A percentile compares a stretch with the other conserved stretches of the same genome.
Evolutionary conservation across 2,888 invertebrate genomes (phyloP).

Genomic region (Portevinia maculata): DNA sequence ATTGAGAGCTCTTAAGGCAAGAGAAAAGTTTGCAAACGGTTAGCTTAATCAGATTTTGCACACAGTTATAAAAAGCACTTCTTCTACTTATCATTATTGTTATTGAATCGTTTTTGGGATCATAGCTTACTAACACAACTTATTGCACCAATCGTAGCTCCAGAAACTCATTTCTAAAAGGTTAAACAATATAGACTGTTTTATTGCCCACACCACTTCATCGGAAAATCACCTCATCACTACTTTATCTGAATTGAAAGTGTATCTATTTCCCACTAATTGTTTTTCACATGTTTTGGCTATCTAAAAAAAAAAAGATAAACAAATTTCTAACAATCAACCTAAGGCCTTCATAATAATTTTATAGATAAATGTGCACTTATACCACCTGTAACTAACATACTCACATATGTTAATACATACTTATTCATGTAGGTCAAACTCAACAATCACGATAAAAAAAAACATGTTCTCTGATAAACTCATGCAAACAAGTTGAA

Average conservation of each 20-base stretch:
- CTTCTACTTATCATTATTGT: background rate
- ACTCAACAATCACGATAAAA: slow-evolving; percentile 29
- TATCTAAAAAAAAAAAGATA: slow-evolving; percentile 34
- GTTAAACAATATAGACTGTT: background rate
- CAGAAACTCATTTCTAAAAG: slow-evolving; percentile 24
- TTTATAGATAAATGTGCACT: slow-evolving; percentile 2
- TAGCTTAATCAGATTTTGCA: slow-evolving; percentile 5
- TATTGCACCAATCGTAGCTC: slow-evolving; percentile 27
- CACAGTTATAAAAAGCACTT: background rate
- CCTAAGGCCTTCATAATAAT: slow-evolving; percentile 18
- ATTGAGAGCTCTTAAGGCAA: background rate
- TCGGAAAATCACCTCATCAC: slow-evolving; percentile 14
- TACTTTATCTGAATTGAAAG: background rate
- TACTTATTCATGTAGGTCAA: background rate
- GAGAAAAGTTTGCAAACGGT: slow-evolving; percentile 9
- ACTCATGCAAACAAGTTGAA: slow-evolving; percentile 1
- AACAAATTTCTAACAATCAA: slow-evolving; percentile 26
- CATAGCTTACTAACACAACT: slow-evolving; percentile 31
- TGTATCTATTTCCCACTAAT: background rate
- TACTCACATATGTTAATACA: background rate
- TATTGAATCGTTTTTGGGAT: background rate
- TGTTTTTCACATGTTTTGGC: background rate
- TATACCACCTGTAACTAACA: slow-evolving; percentile 21
- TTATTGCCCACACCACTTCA: slow-evolving; percentile 18
- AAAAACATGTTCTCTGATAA: slow-evolving; percentile 18